phyloP scores from a whole-genome alignment of 2,113 vertebrate genomes.

The Coturnix japonica region DNA sequence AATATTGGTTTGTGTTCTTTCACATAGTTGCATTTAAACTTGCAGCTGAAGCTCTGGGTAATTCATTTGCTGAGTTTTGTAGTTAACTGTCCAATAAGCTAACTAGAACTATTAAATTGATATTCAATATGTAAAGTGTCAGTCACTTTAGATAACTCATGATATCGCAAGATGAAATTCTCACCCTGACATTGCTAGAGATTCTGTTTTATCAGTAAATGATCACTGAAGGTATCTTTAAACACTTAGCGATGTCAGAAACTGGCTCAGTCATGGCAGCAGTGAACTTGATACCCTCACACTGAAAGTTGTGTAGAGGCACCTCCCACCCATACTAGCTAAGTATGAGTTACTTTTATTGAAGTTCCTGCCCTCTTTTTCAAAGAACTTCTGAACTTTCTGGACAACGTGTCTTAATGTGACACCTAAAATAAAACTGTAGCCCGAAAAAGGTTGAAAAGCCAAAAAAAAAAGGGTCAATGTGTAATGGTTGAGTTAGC shows the following conservation, averaged over 20 bases:
- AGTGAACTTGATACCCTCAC: not conserved
- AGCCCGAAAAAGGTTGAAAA: not conserved
- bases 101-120: not conserved
- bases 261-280: not conserved
- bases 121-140: not conserved
- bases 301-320: not conserved
- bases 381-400: not conserved
- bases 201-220: not conserved
- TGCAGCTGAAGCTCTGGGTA: not conserved
- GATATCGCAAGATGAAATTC: not conserved
- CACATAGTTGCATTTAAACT: not conserved
- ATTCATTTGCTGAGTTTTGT: not conserved
- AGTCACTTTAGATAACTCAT: not conserved
- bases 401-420: not conserved
- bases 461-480: no score
- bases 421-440: not conserved
- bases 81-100: not conserved
- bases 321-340: accelerated
- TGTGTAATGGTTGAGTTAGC: not conserved
- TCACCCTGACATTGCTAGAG: not conserved
- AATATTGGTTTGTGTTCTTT: not conserved
- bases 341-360: not conserved
- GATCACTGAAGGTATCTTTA: not conserved
- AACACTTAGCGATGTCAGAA: not conserved
- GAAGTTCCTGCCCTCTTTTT: not conserved